phyloP scores from a whole-genome alignment of 2,888 invertebrate species.

The Tupiocoris notatus region DNA sequence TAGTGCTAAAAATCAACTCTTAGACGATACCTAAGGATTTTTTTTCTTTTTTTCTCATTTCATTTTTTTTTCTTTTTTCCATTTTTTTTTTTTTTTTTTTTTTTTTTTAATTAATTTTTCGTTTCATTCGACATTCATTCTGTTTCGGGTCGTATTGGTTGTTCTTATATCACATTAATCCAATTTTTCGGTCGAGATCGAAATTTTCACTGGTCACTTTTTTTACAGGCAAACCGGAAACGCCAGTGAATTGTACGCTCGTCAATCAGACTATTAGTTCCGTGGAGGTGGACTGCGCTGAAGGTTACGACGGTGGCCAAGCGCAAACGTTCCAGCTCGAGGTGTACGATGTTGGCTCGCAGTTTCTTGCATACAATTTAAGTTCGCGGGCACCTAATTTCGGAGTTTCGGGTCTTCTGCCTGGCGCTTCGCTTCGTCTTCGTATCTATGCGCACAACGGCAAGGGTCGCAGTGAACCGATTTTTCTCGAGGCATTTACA shows the following conservation, averaged over 20 bases:
- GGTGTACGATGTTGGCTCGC: slow-evolving; percentile 61
- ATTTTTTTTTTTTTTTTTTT: neutral
- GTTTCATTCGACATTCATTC: neutral
- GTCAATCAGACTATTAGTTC: slow-evolving; percentile 77
- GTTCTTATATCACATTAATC: neutral
- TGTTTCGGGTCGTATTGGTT: neutral
- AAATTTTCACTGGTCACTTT: too few species aligned
- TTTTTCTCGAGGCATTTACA: slow-evolving; percentile 70
- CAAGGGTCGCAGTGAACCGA: slow-evolving; percentile 75
- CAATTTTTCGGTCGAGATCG: too few species aligned
- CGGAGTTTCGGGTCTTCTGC: slow-evolving; percentile 72
- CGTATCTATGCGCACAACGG: slow-evolving; percentile 79
- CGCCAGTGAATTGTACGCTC: slow-evolving; percentile 73
- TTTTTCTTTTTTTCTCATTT: neutral
- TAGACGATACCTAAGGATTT: too few species aligned
- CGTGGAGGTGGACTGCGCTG: slow-evolving; percentile 68
- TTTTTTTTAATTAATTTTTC: neutral
- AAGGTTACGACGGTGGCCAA: slow-evolving; percentile 76
- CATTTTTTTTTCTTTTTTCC: neutral
- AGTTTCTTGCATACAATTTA: slow-evolving; percentile 64
- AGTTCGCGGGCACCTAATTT: slow-evolving; percentile 72
- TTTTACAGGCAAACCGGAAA: slow-evolving; percentile 67
- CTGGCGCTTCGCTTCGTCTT: slow-evolving; percentile 75
- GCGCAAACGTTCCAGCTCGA: slow-evolving; percentile 73
- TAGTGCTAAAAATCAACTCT: too few species aligned